Evolutionary conservation across 2,888 invertebrate genomes (phyloP).

Genomic region (Eledone cirrhosa): DNA sequence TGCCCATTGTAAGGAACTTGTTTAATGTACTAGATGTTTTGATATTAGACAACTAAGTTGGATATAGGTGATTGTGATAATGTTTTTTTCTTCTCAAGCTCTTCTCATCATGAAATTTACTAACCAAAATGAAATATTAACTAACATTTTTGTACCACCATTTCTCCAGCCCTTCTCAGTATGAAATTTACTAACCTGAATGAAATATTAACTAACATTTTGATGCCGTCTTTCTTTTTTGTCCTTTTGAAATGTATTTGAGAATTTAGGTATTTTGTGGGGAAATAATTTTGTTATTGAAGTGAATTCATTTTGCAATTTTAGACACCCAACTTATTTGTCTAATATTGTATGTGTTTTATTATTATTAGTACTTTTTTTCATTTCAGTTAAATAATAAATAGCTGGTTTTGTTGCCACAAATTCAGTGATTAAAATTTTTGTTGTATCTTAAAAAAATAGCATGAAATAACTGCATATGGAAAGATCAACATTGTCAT

Average conservation of each 20-base stretch:
- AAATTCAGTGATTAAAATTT: slow-evolving; percentile 30
- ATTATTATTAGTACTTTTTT: not conserved
- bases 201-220: too few relatives aligned
- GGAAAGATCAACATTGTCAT: not conserved
- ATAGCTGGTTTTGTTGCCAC: slow-evolving; percentile 25
- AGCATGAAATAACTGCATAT: not conserved
- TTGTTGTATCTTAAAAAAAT: slow-evolving; percentile 28
- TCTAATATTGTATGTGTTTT: slow-evolving; percentile 20
- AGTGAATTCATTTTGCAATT: too few relatives aligned
- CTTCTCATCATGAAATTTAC: too few relatives aligned
- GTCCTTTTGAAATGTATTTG: too few relatives aligned
- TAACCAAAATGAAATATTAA: too few relatives aligned
- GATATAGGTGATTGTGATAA: not conserved
- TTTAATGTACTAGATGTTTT: slow-evolving; percentile 4
- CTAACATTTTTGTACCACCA: too few relatives aligned
- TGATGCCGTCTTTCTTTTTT: too few relatives aligned
- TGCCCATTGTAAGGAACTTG: slow-evolving; percentile 9
- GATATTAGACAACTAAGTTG: slow-evolving; percentile 21
- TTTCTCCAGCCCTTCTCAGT: too few relatives aligned
- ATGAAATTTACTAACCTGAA: too few relatives aligned
- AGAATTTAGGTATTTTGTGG: too few relatives aligned
- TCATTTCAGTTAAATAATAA: not conserved
- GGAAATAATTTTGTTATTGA: too few relatives aligned
- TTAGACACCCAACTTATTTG: slow-evolving; percentile 3
- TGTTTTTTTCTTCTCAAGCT: too few relatives aligned